Evolutionary conservation across 2,888 invertebrate species (phyloP).

Genomic region (Arctia plantaginis): DNA sequence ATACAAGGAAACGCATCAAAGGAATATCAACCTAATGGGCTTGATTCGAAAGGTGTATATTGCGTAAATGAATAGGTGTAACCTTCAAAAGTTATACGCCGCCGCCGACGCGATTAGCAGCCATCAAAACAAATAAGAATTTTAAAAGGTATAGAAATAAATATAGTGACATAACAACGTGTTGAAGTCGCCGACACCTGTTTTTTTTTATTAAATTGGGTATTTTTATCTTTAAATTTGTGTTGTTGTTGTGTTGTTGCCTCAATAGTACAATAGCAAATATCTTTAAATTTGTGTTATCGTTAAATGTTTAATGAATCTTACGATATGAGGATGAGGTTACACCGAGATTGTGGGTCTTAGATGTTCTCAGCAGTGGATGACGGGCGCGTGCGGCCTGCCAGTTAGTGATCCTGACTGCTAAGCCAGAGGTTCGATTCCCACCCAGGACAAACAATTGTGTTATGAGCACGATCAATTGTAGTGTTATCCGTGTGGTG

Average conservation of each 20-base stretch:
- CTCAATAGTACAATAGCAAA: too few species aligned
- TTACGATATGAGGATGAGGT: neutral
- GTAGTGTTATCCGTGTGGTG: too few species aligned
- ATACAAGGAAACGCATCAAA: slow-evolving; percentile 32
- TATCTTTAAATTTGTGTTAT: neutral
- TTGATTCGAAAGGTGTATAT: slow-evolving; percentile 37
- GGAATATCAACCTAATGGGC: slow-evolving; percentile 42
- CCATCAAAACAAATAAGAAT: slow-evolving; percentile 54
- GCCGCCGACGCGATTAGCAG: slow-evolving; percentile 53
- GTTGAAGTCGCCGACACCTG: slow-evolving; percentile 16
- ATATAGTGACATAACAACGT: slow-evolving; percentile 44
- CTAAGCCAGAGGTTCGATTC: neutral
- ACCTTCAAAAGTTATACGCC: slow-evolving; percentile 64
- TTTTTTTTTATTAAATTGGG: slow-evolving; percentile 8
- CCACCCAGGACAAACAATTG: too few species aligned
- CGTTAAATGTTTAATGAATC: neutral
- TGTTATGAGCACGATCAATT: too few species aligned
- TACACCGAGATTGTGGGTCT: neutral
- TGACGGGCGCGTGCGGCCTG: neutral
- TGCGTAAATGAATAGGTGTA: slow-evolving; percentile 35
- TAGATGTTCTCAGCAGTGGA: neutral
- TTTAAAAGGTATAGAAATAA: slow-evolving; percentile 49
- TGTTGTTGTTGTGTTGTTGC: too few species aligned
- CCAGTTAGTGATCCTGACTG: neutral
- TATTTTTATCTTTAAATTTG: slow-evolving; percentile 1